These are phyloP conservation scores for Cryptocephalus moraei DNA, from an alignment of 2,888 invertebrate species.

Conservation along the genomic window DNA sequence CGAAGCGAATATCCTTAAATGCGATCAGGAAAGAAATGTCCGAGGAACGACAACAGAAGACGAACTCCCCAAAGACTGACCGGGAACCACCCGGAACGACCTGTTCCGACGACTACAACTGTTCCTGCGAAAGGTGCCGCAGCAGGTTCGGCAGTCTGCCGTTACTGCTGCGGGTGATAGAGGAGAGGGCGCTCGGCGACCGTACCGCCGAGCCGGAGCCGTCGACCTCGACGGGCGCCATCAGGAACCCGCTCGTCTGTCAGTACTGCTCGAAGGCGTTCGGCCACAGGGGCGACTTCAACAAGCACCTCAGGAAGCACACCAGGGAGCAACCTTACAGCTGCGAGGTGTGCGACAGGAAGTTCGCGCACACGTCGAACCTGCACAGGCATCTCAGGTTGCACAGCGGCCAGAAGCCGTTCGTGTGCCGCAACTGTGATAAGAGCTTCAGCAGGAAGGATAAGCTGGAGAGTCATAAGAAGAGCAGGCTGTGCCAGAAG, in stretches of 20 bases:
- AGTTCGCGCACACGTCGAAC: conserved; percentile 48
- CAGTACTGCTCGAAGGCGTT: conserved; percentile 30
- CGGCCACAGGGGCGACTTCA: conserved; percentile 33
- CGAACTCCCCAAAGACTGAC: too few relatives aligned
- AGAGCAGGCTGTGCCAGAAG: conserved; percentile 23
- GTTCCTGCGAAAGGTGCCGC: conserved; percentile 17
- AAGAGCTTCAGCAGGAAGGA: conserved; percentile 34
- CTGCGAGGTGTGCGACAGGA: conserved; percentile 28
- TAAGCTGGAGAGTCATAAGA: conserved; percentile 31
- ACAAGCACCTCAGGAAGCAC: conserved; percentile 33
- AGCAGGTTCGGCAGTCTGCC: conserved; percentile 21
- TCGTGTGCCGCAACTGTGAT: conserved; percentile 34
- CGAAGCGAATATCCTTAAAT: too few relatives aligned
- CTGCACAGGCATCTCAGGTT: conserved; percentile 66
- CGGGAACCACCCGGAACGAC: neutral
- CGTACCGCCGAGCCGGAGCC: conserved; percentile 13
- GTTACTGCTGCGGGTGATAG: conserved; percentile 22
- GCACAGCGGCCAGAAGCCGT: conserved; percentile 67
- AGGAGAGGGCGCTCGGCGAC: conserved; percentile 13
- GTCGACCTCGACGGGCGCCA: conserved; percentile 18
- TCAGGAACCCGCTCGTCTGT: conserved; percentile 22
- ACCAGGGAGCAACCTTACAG: conserved; percentile 33
- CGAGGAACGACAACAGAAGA: too few relatives aligned
- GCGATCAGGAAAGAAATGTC: too few relatives aligned
- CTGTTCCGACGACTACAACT: conserved; percentile 15